A percentile compares a stretch with the other conserved stretches of the same genome.
These are phyloP conservation scores for Gouania willdenowi DNA, from an alignment of 2,797 vertebrate species.

Conservation along the genomic window DNA sequence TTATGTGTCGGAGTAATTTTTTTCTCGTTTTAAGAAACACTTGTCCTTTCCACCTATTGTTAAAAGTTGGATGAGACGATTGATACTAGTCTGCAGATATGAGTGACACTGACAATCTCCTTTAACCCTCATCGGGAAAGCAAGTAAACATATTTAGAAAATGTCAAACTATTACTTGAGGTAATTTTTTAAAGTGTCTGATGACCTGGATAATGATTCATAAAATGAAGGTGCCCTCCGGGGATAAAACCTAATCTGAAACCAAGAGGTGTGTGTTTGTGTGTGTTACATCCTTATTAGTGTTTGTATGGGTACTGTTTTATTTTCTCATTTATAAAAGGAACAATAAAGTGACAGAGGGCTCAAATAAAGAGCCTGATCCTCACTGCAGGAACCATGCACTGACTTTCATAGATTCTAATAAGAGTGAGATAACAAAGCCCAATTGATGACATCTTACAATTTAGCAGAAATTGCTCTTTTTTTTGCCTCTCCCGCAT, in stretches of 20 bases:
- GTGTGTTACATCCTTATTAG: too few relatives aligned
- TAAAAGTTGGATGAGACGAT: slow-evolving; percentile 7
- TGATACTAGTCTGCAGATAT: neutral
- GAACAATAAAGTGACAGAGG: slow-evolving; percentile 11
- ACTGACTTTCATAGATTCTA: neutral
- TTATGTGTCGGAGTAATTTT: too few relatives aligned
- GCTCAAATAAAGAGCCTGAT: slow-evolving; percentile 10
- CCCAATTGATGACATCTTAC: slow-evolving; percentile 20
- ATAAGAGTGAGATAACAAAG: slow-evolving; percentile 41
- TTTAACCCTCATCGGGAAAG: neutral
- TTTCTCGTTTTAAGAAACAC: too few relatives aligned
- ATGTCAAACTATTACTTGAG: neutral
- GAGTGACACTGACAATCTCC: neutral
- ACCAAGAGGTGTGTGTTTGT: too few relatives aligned
- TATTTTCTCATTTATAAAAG: too few relatives aligned
- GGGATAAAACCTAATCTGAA: too few relatives aligned
- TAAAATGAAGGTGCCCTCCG: too few relatives aligned
- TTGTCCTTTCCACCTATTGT: slow-evolving; percentile 9
- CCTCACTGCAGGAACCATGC: neutral
- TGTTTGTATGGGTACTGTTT: too few relatives aligned
- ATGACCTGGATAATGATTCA: slow-evolving; percentile 2
- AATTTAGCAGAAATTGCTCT: slow-evolving; percentile 23
- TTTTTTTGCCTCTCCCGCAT: slow-evolving; percentile 6
- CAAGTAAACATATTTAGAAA: neutral
- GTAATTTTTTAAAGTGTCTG: slow-evolving; percentile 1